A percentile compares a stretch with the other conserved stretches of the same genome.
These are phyloP conservation scores for Oscheius sp. DNA, from an alignment of 2,888 invertebrate species.

Conservation along the genomic window DNA sequence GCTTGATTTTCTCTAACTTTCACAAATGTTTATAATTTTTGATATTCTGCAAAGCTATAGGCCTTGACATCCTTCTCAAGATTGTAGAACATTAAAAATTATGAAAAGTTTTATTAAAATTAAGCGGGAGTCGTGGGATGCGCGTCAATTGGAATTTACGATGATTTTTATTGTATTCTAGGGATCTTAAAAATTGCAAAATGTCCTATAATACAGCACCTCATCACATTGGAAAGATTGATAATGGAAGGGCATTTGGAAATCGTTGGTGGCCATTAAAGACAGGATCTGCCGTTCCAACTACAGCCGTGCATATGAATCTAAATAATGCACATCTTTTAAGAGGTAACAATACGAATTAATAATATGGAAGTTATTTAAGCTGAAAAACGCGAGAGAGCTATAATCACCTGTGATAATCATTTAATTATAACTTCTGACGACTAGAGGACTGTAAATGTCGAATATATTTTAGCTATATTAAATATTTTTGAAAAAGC, in stretches of 20 bases:
- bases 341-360: not conserved
- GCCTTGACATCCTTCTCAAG: no score
- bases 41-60: no score
- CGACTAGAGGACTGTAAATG: no score
- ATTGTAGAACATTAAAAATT: no score
- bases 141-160: not conserved
- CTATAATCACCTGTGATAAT: not conserved
- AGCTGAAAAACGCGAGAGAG: not conserved
- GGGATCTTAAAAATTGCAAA: not conserved
- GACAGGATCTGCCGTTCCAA: not conserved
- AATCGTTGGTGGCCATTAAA: slow-evolving; percentile 15
- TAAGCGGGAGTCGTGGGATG: not conserved
- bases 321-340: slow-evolving; percentile 3
- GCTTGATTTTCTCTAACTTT: no score
- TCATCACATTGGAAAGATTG: slow-evolving; percentile 3
- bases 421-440: not conserved
- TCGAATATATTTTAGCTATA: not conserved
- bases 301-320: not conserved
- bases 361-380: no score
- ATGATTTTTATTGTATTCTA: not conserved
- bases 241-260: not conserved
- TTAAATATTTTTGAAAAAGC: not conserved
- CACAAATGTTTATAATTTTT: no score
- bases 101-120: not conserved
- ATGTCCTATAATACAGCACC: not conserved